phyloP scores from a whole-genome alignment of 2,113 vertebrate species.

The Pan troglodytes region DNA sequence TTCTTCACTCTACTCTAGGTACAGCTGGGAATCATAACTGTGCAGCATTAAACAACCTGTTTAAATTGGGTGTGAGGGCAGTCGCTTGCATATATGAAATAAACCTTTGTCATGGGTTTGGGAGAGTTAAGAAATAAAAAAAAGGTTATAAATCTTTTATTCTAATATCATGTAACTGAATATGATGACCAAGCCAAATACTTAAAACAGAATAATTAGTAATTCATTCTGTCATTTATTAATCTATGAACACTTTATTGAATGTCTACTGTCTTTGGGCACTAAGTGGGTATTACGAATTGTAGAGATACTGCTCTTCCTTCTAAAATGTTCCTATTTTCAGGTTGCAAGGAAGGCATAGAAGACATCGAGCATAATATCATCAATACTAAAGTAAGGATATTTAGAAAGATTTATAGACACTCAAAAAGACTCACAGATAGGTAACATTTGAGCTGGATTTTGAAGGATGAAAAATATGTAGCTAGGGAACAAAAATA shows the following conservation, averaged over 20 bases:
- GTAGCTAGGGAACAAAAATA: background rate
- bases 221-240: background rate
- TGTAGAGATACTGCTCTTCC: background rate
- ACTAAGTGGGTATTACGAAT: background rate
- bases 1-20: background rate
- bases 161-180: background rate
- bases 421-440: background rate
- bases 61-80: background rate
- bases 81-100: background rate
- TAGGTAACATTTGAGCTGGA: background rate
- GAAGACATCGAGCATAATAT: background rate
- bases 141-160: background rate
- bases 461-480: background rate
- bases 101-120: background rate
- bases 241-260: background rate
- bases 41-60: rapidly evolving
- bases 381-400: background rate
- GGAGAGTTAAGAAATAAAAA: background rate
- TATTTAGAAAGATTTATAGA: background rate
- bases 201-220: background rate
- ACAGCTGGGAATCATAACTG: background rate
- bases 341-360: background rate
- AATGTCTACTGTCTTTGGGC: background rate
- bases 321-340: background rate
- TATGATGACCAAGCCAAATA: background rate